phyloP scores from a whole-genome alignment of 2,797 vertebrate genomes.

The Urophycis tenuis region DNA sequence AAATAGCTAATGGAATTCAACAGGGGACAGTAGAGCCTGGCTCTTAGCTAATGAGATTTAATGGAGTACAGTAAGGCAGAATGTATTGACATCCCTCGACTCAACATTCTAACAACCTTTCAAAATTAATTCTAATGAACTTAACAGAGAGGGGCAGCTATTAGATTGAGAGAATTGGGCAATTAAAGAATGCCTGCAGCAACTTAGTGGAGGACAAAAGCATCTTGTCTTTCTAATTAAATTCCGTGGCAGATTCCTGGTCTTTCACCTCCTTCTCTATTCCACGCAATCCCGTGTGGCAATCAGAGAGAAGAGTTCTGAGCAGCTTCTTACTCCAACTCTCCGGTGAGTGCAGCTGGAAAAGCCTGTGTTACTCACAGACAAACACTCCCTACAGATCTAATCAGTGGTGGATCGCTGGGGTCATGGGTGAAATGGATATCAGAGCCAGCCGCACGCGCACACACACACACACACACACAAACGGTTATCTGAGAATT shows the following conservation, averaged over 20 bases:
- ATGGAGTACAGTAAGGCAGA: constrained; percentile 38
- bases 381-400: constrained; percentile 54
- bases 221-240: constrained; percentile 75
- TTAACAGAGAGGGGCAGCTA: constrained; percentile 47
- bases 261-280: constrained; percentile 70
- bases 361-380: constrained; percentile 49
- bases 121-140: constrained; percentile 71
- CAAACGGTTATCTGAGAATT: constrained; percentile 33
- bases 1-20: background rate
- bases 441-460: constrained; percentile 36
- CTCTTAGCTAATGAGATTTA: constrained; percentile 25
- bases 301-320: constrained; percentile 55
- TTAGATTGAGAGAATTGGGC: constrained; percentile 63
- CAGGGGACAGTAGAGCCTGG: constrained; percentile 14
- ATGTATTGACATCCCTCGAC: constrained; percentile 46
- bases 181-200: constrained; percentile 80
- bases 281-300: constrained; percentile 60
- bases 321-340: constrained; percentile 50
- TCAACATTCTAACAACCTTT: constrained; percentile 56
- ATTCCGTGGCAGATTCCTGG: constrained; percentile 74
- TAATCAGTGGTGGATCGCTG: constrained; percentile 46
- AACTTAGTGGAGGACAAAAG: constrained; percentile 74
- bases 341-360: constrained; percentile 42
- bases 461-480: background rate
- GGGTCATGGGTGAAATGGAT: constrained; percentile 44